Evolutionary conservation across 2,797 vertebrate genomes (phyloP), one percentile per base, ranked within the genome.

Genomic region (Hafferia zeledoni): DNA sequence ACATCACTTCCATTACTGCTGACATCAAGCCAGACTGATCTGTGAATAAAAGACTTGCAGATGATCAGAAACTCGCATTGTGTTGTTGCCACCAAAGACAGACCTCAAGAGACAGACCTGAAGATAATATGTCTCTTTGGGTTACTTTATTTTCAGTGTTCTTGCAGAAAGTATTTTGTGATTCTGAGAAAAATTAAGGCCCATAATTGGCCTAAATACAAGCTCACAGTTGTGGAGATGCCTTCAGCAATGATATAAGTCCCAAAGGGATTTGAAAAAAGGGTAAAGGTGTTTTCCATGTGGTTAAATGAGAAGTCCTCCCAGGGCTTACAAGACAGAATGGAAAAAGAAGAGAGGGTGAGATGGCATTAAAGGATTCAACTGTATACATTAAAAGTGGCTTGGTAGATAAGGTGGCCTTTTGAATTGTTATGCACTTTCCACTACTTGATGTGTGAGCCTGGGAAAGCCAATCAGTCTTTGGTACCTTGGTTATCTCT

Each of bases 1-100:
- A 70, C 46, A 94, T 90, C 46, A 46, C 30, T 94, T 87, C 67
- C 49, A 67, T 97, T 95, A 89, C 20, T 92, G 55, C 37, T 95
- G 88, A 92, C 81, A 94, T 44, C 56, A 92, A 92, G 77, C 68
- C 53, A 91, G 85, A 69, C 49, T 68, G 60, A 83, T 84, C 90
- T 90, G 76, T 91, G 86, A 93, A 88, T 79, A 92, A 91, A 91
- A 90, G 20, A 27, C 79, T 67, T 87, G 53, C 41, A 84, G 53
- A 65, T 80, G 77, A 94, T 91, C 68, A 83, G 92, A 91, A 86
- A 37, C 60, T 93, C 69, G 35, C 56, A 57, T 33, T 80, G 65
- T 78, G 30, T 30, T 85, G 27, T 53, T 84, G 31, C 59, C 57
- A 87, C 78, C 47, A 78, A 77, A 93, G 69, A 64, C 27, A 68